These are phyloP conservation scores for Nycteola revayana DNA, from an alignment of 2,888 invertebrate species.

Conservation along the genomic window DNA sequence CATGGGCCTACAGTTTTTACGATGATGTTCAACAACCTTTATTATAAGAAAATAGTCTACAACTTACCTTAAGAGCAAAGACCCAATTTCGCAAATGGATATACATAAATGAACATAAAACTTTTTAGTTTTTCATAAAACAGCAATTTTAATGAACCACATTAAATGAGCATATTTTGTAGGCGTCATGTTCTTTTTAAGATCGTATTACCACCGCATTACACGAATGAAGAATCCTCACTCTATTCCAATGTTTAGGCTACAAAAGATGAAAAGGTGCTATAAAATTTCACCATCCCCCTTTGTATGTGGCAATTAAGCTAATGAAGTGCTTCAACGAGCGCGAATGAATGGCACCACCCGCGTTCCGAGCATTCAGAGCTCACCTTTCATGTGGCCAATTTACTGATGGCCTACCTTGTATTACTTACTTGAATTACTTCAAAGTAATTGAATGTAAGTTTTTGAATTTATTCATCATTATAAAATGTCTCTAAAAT, in stretches of 20 bases:
- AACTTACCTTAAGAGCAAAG: no score
- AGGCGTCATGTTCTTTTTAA: no score
- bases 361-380: conserved; percentile 65
- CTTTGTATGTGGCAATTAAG: conserved; percentile 76
- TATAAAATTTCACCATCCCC: conserved; percentile 73
- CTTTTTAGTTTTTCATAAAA: no score
- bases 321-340: conserved; percentile 72
- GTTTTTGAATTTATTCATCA: neutral
- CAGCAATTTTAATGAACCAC: no score
- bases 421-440: conserved; percentile 56
- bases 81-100: no score
- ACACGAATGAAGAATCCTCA: conserved; percentile 32
- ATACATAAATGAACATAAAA: no score
- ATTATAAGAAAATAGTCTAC: no score
- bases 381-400: conserved; percentile 77
- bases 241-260: conserved; percentile 45
- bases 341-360: conserved; percentile 69
- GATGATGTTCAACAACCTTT: no score
- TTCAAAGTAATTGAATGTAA: conserved; percentile 34
- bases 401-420: conserved; percentile 70
- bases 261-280: conserved; percentile 71
- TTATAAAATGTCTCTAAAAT: no score
- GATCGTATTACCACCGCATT: neutral
- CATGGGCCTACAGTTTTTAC: no score
- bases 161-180: no score